Evolutionary conservation across 2,797 vertebrate species (phyloP), one percentile per base, ranked within the genome.

Genomic region (Pristis pectinata): DNA sequence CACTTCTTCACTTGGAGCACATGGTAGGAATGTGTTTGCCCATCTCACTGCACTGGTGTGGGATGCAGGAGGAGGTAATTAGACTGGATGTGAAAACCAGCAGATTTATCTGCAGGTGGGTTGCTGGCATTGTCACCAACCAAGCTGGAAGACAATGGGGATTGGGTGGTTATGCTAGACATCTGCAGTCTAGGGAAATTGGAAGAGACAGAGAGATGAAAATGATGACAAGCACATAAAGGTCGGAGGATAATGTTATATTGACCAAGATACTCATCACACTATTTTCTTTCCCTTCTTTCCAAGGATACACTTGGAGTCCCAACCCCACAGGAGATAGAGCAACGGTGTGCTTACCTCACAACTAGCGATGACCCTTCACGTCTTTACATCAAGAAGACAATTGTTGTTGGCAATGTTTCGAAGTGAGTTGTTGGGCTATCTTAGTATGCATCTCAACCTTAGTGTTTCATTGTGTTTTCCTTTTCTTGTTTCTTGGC

Each of bases 401-500:
- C 99, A 27, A 99, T 99, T 95, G 98, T 99, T 85, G 98, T 99
- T 95, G 99, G 99, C 95, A 99, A 99, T 82, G 99, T 99, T 79
- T 99, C 99, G 95, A 99, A 99, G 99, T 99, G 97, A 95, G 98
- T 97, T 96, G 15, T 87, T 34, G 41, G 41, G n/a, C 34, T 56
- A 19, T 64, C 1, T 79, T 53, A 59, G 44, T 19, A 64, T 41
- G 82, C 72, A 22, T 95, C 30, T 59, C 5, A 41, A 56, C 9
- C 41, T 89, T 13, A 37, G 64, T 93, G 70, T 19, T 37, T 17
- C 9, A 30, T 41, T 77, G 37, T 61, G 30, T 49, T 91, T 56
- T 94, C 44, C 41, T 44, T 77, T 10, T 80, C n/a, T 59, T 85
- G 87, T 94, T 30, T 34, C 91, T n/a, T 59, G 37, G 30, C 27